Conservation (phyloP, 2,797 vertebrate genomes). For the Acanthurus leucopareius region DNA sequence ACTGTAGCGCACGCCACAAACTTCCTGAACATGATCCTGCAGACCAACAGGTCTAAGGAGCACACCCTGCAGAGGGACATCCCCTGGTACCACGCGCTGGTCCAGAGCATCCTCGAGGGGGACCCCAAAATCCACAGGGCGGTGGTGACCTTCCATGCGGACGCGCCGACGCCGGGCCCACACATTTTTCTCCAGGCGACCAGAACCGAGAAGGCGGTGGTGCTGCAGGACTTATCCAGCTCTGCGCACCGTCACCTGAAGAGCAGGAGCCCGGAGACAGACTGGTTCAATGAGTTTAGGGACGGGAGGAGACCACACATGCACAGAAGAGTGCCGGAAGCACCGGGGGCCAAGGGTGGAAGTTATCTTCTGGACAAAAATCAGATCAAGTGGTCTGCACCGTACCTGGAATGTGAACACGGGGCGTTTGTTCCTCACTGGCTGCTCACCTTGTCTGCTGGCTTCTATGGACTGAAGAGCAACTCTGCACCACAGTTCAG, state of each 20-base stretch:
- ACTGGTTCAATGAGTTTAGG: conserved; percentile 92
- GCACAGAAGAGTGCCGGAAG: conserved; percentile 77
- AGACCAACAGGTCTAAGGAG: conserved; percentile 91
- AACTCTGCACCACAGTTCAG: conserved; percentile 94
- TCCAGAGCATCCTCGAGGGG: conserved; percentile 92
- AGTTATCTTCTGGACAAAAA: conserved; percentile 87
- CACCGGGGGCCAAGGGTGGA: conserved; percentile 51
- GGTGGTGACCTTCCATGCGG: conserved; percentile 90
- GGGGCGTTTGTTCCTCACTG: conserved; percentile 95
- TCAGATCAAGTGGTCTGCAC: conserved; percentile 96
- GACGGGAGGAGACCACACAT: conserved; percentile 87
- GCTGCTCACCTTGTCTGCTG: conserved; percentile 94
- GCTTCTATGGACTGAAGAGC: conserved; percentile 91
- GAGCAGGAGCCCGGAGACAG: conserved; percentile 88
- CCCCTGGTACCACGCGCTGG: conserved; percentile 94
- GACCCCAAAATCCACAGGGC: conserved; percentile 94
- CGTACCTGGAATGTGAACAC: conserved; percentile 94
- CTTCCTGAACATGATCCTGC: conserved; percentile 94
- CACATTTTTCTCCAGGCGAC: conserved; percentile 95
- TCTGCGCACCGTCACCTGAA: conserved; percentile 86
- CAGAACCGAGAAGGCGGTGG: conserved; percentile 87
- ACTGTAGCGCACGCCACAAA: conserved; percentile 93
- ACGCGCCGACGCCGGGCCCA: conserved; percentile 85
- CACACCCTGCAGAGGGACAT: conserved; percentile 88
- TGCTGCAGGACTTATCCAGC: conserved; percentile 91